A percentile compares a stretch with the other conserved stretches of the same genome.
Evolutionary conservation across 2,888 invertebrate genomes (phyloP).

Genomic region (Papilio protenor): DNA sequence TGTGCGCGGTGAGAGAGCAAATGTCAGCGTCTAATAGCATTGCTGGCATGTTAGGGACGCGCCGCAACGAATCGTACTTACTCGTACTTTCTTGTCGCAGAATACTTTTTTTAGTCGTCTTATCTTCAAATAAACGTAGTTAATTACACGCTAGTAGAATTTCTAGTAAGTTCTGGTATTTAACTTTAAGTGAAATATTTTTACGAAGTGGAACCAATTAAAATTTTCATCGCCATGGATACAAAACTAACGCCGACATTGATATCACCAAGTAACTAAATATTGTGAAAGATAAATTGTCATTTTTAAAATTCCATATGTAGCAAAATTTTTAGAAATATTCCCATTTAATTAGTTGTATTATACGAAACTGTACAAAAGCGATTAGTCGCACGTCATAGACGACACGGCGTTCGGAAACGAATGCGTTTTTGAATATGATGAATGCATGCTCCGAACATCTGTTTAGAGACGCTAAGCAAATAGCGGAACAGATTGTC

Average conservation of each 20-base stretch:
- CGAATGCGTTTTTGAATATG: conserved; percentile 70
- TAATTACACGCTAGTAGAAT: background rate
- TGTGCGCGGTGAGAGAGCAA: conserved; percentile 72
- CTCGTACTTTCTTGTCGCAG: conserved; percentile 59
- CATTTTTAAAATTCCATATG: background rate
- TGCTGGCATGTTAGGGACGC: conserved; percentile 72
- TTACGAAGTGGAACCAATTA: background rate
- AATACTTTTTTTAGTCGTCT: conserved; percentile 16
- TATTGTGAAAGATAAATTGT: background rate
- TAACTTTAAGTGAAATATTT: background rate
- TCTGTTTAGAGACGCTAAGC: conserved; percentile 79
- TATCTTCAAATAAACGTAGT: background rate
- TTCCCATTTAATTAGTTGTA: conserved; percentile 24
- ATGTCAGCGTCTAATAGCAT: conserved; percentile 81
- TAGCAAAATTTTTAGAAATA: background rate
- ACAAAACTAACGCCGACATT: background rate
- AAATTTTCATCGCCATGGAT: background rate
- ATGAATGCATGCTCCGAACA: conserved; percentile 69
- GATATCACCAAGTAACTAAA: background rate
- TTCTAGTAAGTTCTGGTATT: background rate
- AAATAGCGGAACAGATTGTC: conserved; percentile 84
- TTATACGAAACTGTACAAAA: conserved; percentile 41
- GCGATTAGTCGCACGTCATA: conserved; percentile 45
- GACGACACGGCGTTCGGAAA: conserved; percentile 63
- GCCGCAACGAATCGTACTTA: conserved; percentile 64